These are phyloP conservation scores for Octonoba sinensis DNA, from an alignment of 2,888 invertebrate genomes.

Conservation along the genomic window DNA sequence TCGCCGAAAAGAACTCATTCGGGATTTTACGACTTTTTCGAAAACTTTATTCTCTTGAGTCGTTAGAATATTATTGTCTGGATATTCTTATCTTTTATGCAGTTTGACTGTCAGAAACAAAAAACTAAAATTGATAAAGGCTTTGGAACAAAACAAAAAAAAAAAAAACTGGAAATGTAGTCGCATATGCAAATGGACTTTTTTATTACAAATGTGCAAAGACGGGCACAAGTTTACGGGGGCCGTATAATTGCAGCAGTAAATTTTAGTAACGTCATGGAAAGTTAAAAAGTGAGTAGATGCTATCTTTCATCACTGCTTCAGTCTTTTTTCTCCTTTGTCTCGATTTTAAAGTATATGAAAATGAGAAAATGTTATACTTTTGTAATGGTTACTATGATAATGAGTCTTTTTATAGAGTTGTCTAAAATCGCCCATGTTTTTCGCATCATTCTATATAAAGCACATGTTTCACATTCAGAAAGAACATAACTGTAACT, in stretches of 20 bases:
- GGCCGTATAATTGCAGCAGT: constrained; percentile 12
- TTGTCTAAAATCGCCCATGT: too few relatives aligned
- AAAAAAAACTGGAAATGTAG: not conserved
- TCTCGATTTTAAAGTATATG: too few relatives aligned
- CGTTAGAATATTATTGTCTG: not conserved
- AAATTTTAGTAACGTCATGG: constrained; percentile 22
- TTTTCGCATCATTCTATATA: too few relatives aligned
- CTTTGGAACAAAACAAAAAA: not conserved
- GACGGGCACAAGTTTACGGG: constrained; percentile 3
- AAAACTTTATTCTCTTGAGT: not conserved
- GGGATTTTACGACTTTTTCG: constrained; percentile 8
- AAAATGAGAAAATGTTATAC: too few relatives aligned
- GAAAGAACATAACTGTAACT: too few relatives aligned
- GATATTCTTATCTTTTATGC: constrained; percentile 9
- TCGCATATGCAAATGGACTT: constrained; percentile 1
- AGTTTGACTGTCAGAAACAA: not conserved
- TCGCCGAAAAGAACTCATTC: not conserved
- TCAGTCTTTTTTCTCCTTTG: not conserved
- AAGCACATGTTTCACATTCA: too few relatives aligned
- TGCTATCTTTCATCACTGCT: not conserved
- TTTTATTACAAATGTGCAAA: constrained; percentile 21
- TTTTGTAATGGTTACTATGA: too few relatives aligned
- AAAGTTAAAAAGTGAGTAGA: not conserved
- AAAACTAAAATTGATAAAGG: too few relatives aligned
- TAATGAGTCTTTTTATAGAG: too few relatives aligned